Evolutionary conservation across 2,797 vertebrate species (phyloP).

Genomic region (Hylomyscus alleni): DNA sequence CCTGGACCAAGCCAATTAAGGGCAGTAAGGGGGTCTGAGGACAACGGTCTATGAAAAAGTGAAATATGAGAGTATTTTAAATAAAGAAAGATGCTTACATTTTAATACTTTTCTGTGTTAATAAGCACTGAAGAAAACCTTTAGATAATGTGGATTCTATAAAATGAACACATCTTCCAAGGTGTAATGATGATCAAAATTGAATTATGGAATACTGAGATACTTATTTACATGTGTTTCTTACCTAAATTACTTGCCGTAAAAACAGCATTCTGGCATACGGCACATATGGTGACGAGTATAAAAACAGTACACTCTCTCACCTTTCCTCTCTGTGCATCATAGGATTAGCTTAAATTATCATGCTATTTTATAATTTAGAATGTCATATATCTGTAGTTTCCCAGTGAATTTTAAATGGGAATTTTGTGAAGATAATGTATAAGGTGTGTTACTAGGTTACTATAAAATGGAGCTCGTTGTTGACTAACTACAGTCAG

Average conservation of each 20-base stretch:
- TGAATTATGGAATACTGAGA: not conserved
- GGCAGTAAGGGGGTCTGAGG: not conserved
- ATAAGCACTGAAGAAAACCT: not conserved
- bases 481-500: not conserved
- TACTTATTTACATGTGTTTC: not conserved
- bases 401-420: not conserved
- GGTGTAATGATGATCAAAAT: not conserved
- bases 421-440: not conserved
- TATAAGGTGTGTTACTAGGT: not conserved
- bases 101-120: not conserved
- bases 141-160: not conserved
- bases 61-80: not conserved
- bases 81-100: not conserved
- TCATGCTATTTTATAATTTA: not conserved
- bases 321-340: not conserved
- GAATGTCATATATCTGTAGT: not conserved
- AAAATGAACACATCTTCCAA: not conserved
- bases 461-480: not conserved
- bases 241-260: not conserved
- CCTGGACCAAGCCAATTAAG: not conserved
- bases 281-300: not conserved
- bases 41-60: not conserved
- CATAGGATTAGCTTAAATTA: not conserved
- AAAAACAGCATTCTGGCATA: not conserved
- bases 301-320: not conserved